phyloP scores from a whole-genome alignment of 64 coral and sea anemone species.

The Pocillopora verrucosa region DNA sequence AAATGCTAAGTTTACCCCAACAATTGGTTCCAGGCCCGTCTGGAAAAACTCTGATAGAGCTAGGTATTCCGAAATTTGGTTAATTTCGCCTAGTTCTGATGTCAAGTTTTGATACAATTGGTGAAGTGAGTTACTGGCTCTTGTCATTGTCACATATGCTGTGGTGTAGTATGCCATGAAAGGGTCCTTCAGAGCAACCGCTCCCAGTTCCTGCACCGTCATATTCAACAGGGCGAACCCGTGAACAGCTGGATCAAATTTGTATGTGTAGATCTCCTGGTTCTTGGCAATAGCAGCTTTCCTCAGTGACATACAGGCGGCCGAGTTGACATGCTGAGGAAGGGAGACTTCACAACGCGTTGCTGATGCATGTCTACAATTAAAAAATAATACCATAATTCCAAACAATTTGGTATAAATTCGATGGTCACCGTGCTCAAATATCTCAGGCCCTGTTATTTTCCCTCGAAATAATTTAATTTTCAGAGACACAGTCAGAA shows the following conservation, averaged over 20 bases:
- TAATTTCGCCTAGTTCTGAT: background rate
- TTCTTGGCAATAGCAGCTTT: background rate
- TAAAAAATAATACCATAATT: background rate
- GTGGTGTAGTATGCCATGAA: background rate
- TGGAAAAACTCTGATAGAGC: background rate
- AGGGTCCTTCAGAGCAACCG: background rate
- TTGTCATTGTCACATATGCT: background rate
- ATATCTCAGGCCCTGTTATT: too few relatives aligned
- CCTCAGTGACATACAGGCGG: background rate
- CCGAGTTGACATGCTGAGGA: background rate
- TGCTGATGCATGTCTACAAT: background rate
- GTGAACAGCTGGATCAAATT: background rate
- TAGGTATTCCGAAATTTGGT: background rate
- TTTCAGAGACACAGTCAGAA: too few relatives aligned
- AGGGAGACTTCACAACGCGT: background rate
- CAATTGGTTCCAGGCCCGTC: background rate
- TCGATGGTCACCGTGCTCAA: too few relatives aligned
- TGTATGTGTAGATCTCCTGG: background rate
- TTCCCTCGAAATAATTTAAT: too few relatives aligned
- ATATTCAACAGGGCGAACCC: slow-evolving; percentile 9
- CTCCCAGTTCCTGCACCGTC: background rate
- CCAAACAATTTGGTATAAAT: too few relatives aligned
- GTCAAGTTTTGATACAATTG: background rate
- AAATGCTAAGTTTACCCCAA: background rate
- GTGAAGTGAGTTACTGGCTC: background rate